Percentiles rank a stretch among this genome's conserved stretches.
Conservation (phyloP, 2,888 invertebrate genomes). For the Mesochorus sp. region DNA sequence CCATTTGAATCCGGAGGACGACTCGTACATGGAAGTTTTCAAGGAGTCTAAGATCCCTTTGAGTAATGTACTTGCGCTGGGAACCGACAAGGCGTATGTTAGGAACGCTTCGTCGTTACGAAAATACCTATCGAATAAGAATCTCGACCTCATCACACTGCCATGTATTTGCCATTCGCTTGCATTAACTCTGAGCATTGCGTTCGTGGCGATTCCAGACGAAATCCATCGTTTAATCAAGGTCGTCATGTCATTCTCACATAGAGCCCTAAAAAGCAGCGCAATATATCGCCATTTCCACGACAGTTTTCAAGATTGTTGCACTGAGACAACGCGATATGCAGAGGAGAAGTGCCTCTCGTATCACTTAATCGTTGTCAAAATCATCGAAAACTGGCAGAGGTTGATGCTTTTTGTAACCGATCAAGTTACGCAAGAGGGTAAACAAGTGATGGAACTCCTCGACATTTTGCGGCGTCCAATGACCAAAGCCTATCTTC, state of each 20-base stretch:
- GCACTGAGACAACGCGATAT: conserved; percentile 21
- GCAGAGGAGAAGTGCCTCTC: conserved; percentile 55
- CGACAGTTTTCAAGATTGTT: not conserved
- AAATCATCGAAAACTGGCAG: conserved; percentile 27
- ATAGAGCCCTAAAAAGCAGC: conserved; percentile 26
- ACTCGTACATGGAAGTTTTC: conserved; percentile 48
- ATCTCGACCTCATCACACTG: conserved; percentile 26
- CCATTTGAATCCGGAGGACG: conserved; percentile 55
- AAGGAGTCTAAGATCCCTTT: conserved; percentile 56
- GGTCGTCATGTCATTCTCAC: conserved; percentile 20
- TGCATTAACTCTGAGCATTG: conserved; percentile 50
- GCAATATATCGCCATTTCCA: conserved; percentile 41
- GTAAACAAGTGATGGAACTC: not conserved
- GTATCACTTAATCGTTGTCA: conserved; percentile 9
- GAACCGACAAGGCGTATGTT: conserved; percentile 58
- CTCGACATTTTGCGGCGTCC: not conserved
- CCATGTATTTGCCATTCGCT: conserved; percentile 57
- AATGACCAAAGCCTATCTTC: conserved; percentile 37
- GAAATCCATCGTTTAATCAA: conserved; percentile 26
- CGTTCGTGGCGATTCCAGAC: conserved; percentile 43
- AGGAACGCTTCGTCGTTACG: conserved; percentile 60
- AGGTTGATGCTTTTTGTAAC: not conserved
- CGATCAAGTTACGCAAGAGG: no score
- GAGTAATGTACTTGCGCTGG: conserved; percentile 47
- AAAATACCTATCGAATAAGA: conserved; percentile 23